A percentile compares a stretch with the other conserved stretches of the same genome.
Evolutionary conservation across 2,797 vertebrate genomes (phyloP).

Genomic region (Acanthurus lineatus): DNA sequence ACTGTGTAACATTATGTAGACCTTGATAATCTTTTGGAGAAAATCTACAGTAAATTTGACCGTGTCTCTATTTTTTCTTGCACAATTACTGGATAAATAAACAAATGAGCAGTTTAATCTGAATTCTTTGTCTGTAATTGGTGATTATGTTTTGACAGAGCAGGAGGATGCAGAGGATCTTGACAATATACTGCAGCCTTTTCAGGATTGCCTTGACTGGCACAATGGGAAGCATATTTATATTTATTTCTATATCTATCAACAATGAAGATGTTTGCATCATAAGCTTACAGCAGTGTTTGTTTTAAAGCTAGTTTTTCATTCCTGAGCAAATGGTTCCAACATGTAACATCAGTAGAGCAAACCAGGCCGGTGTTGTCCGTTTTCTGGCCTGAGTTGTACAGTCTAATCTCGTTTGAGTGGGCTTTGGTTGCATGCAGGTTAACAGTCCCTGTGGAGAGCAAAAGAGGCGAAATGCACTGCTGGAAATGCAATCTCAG

Average conservation of each 20-base stretch:
- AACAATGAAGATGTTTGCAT: neutral
- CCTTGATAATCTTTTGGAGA: no score
- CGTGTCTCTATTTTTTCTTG: neutral
- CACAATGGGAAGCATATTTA: neutral
- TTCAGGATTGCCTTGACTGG: neutral
- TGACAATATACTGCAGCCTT: neutral
- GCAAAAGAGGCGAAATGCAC: no score
- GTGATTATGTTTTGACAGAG: constrained; percentile 2
- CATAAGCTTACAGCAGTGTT: neutral
- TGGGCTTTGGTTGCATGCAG: no score
- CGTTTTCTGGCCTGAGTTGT: no score
- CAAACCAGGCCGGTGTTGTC: neutral
- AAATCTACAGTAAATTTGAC: no score
- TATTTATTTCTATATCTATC: neutral
- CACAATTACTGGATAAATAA: neutral
- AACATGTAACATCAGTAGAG: neutral
- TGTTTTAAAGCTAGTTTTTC: constrained; percentile 5
- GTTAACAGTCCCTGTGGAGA: no score
- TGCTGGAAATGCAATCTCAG: no score
- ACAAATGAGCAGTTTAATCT: constrained; percentile 9
- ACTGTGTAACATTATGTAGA: no score
- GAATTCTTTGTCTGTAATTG: neutral
- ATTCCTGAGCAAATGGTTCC: neutral
- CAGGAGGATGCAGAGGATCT: neutral
- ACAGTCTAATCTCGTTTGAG: no score